Evolutionary conservation across 2,888 invertebrate species (phyloP).

Genomic region (Hoplodrina ambigua): DNA sequence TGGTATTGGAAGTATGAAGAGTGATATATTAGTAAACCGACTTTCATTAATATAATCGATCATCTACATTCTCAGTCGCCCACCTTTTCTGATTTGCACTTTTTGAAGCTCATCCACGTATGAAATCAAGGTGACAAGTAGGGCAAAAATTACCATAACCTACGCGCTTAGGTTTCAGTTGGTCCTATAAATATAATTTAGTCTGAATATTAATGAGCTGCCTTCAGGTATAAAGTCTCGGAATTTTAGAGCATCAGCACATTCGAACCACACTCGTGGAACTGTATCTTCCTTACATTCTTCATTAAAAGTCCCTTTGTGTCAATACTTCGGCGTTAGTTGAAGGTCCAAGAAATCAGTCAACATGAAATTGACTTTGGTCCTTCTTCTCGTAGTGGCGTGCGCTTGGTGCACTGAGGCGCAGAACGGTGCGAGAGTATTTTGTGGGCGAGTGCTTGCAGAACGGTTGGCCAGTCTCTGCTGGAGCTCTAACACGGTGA

Average conservation of each 20-base stretch:
- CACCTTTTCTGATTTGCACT: not conserved
- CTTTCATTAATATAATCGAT: not conserved
- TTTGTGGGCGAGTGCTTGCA: conserved; percentile 39
- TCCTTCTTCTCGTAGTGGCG: conserved; percentile 17
- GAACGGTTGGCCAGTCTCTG: conserved; percentile 19
- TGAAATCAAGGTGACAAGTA: conserved; percentile 38
- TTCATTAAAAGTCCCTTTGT: not conserved
- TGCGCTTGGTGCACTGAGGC: conserved; percentile 28
- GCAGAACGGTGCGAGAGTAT: conserved; percentile 14
- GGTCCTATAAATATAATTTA: conserved; percentile 5
- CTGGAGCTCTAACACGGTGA: conserved; percentile 12
- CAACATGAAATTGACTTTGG: conserved; percentile 39
- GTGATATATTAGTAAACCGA: not conserved
- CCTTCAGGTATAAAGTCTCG: conserved; percentile 34
- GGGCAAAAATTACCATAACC: conserved; percentile 31
- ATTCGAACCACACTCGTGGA: conserved; percentile 20
- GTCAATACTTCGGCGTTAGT: not conserved
- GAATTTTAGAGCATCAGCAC: conserved; percentile 12
- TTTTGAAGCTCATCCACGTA: conserved; percentile 16
- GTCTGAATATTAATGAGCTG: conserved; percentile 41
- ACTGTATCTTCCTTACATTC: not conserved
- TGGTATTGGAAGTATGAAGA: not conserved
- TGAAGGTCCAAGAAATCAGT: not conserved
- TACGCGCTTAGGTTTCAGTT: conserved; percentile 16
- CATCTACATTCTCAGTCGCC: not conserved